A percentile compares a stretch with the other conserved stretches of the same genome.
phyloP scores from a whole-genome alignment of 1,140 invertebrate species.

The Bicyclus anynana region DNA sequence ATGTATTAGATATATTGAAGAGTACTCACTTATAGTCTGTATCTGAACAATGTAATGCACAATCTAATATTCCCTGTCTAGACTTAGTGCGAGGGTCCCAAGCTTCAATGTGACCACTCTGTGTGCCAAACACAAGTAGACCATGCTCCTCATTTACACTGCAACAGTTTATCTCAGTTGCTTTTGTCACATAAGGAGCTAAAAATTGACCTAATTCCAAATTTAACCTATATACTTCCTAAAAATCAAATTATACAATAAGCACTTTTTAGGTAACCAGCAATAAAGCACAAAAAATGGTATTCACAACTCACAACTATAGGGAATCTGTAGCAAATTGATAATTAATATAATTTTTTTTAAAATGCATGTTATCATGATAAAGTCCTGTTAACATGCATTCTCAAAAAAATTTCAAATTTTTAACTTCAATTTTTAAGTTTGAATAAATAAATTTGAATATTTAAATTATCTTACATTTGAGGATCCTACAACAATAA shows the following conservation, averaged over 20 bases:
- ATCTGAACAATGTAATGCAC: constrained; percentile 82
- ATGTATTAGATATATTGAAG: neutral
- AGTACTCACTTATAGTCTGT: constrained; percentile 52
- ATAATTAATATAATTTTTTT: too few relatives aligned
- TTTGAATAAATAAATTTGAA: too few relatives aligned
- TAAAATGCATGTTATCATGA: too few relatives aligned
- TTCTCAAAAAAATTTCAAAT: too few relatives aligned
- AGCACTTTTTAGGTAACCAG: too few relatives aligned
- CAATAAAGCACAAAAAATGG: too few relatives aligned
- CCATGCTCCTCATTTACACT: constrained; percentile 94
- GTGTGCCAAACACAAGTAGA: constrained; percentile 91
- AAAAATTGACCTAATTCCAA: constrained; percentile 97
- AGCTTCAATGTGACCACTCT: constrained; percentile 94
- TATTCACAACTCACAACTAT: too few relatives aligned
- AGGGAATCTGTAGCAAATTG: too few relatives aligned
- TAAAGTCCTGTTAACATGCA: too few relatives aligned
- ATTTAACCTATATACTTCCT: constrained; percentile 97
- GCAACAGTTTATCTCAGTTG: constrained; percentile 90
- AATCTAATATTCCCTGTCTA: constrained; percentile 90
- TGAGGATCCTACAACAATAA: constrained; percentile 93
- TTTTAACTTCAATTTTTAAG: too few relatives aligned
- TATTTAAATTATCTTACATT: constrained; percentile 71
- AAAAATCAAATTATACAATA: constrained; percentile 22
- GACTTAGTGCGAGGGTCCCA: constrained; percentile 93
- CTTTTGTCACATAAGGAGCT: constrained; percentile 87